Base-by-base conservation (phyloP, 2,888 invertebrate genomes). In the Teleogryllus oceanicus region DNA sequence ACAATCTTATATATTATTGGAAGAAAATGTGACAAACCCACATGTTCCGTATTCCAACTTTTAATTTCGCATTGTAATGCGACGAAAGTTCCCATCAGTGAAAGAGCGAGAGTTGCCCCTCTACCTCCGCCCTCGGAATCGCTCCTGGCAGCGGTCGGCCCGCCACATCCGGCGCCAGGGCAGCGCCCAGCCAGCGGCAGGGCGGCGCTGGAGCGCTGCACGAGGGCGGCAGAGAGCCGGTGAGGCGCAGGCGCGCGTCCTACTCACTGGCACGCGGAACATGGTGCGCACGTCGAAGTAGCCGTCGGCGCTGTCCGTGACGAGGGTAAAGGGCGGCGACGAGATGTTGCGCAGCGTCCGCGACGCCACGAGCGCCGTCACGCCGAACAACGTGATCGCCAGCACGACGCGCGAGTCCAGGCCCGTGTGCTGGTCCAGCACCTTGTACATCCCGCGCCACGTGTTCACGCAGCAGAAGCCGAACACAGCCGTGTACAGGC, bases 231-330 rank as follows among this genome's bases (percentile, higher is more conserved):
- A 21, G 24, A 2, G 24, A 24, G 24, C 2, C 24, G 24, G 24
- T 2, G 2, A 3, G 24, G 24, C 2, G 24, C 37, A 80, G 18
- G 37, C 37, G 37, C 37, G 37, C 37, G 37, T 37, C 37, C 81
- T 85, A 91, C 94, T 92, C 89, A 94, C 94, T 90, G 92, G 87
- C 83, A 91, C 91, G 86, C 94, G 91, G 86, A 95, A 96, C 92
- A 95, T 93, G 78, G 96, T 96, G 62, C 93, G 92, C 83, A 96
- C 93, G 83, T 93, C 92, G 87, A 96, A 96, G 88, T 95, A 96
- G 83, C 93, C 93, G 79, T 91, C 89, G 80, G 91, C 92, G 79
- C 91, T 88, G 86, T 96, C 96, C 79, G 92, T 91, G 74, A 91
- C 91, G 21, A 96, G 89, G 18, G 93, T 91, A 85, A 95, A 94